These are phyloP conservation scores for Acholoe squamosa DNA, from an alignment of 2,888 invertebrate species.

Conservation along the genomic window DNA sequence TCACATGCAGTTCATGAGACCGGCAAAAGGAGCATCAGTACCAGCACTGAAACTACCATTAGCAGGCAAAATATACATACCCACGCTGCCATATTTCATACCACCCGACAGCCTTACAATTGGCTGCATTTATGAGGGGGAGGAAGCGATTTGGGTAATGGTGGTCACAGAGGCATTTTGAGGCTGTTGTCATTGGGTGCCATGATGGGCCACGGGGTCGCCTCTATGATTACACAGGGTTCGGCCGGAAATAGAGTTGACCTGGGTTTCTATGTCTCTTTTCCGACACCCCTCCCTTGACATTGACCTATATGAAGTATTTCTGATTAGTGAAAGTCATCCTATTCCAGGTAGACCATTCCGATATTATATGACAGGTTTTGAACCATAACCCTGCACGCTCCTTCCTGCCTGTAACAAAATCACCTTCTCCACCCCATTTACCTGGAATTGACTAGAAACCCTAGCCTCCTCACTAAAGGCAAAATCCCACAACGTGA, in stretches of 20 bases:
- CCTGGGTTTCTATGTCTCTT: slow-evolving; percentile 58
- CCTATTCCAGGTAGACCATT: too few species aligned
- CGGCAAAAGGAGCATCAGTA: slow-evolving; percentile 26
- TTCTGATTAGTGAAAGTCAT: not conserved
- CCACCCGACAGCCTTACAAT: slow-evolving; percentile 44
- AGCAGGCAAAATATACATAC: not conserved
- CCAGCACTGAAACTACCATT: not conserved
- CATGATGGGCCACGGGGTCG: slow-evolving; percentile 57
- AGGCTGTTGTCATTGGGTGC: slow-evolving; percentile 56
- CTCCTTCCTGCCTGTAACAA: too few species aligned
- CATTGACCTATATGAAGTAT: slow-evolving; percentile 39
- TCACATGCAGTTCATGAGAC: too few species aligned
- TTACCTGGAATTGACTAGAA: too few species aligned
- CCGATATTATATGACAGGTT: too few species aligned
- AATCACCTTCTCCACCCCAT: too few species aligned
- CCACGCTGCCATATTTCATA: slow-evolving; percentile 7
- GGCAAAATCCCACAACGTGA: too few species aligned
- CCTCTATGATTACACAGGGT: slow-evolving; percentile 35
- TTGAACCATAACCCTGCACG: too few species aligned
- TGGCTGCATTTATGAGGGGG: slow-evolving; percentile 24
- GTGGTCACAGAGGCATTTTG: slow-evolving; percentile 33
- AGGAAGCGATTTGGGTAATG: slow-evolving; percentile 61
- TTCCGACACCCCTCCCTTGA: slow-evolving; percentile 13
- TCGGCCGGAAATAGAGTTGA: slow-evolving; percentile 54
- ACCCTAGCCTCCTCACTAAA: too few species aligned